Base-by-base conservation (phyloP, 1,140 invertebrate genomes). In the Drosophila serrata region DNA sequence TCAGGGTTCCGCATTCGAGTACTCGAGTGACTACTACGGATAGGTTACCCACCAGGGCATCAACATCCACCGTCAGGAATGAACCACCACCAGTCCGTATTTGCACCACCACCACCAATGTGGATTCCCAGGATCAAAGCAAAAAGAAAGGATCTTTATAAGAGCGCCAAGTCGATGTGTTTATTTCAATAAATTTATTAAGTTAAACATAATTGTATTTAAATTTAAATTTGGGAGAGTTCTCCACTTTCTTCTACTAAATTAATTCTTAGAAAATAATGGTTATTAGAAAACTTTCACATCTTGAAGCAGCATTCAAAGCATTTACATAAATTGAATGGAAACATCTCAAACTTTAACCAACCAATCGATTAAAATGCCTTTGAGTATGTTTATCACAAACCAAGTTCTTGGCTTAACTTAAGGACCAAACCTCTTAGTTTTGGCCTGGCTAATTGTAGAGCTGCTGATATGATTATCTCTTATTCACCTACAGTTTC, bases 401-500 rank as follows among this genome's bases (percentile, higher is more conserved):
- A n/a, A n/a, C 68, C 46, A 24, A 43, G 31, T 17, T 22, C 8
- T 15, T n/a, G 15, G 45, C 27, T 6, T 19, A 27, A 24, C 24
- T 19, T 37, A 17, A 2, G 8, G n/a, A 4, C 12, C 53, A 11
- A 51, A 9, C 6, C 27, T 29, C n/a, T 31, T 40, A 43, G 31
- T 9, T 8, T 37, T 27, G 24, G 31, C 15, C 19, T 33, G 42
- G 33, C 45, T 63, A 58, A 45, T 70, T 51, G 63, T 24, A 46
- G 31, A 29, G 63, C 56, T 49, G 42, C 29, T 62, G 42, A 75
- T 80, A 59, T 80, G 77, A 75, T 80, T 80, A 59, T 46, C 40
- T 45, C 11, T 27, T n/a, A 19, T 31, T 78, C 24, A 45, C 48
- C 69, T 15, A 42, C 27, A 22, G 51, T 22, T 56, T 64, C 48